phyloP scores from a whole-genome alignment of 2,113 vertebrate species.

The Hiodon alosoides region DNA sequence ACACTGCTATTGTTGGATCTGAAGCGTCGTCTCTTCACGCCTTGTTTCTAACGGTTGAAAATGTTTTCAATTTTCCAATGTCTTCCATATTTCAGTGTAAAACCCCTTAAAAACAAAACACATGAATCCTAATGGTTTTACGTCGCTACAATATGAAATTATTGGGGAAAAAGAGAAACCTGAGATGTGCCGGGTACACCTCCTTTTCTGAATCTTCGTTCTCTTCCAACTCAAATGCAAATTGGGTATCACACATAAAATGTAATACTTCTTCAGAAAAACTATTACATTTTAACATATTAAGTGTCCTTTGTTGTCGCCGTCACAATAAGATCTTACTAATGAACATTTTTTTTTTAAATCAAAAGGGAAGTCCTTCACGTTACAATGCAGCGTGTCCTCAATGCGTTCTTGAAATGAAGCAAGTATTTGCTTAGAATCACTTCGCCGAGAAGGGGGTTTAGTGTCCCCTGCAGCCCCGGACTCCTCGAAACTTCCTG shows the following conservation, averaged over 20 bases:
- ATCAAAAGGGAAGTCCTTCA: neutral
- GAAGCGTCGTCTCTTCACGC: conserved; percentile 7
- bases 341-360: neutral
- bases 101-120: neutral
- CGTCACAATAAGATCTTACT: neutral
- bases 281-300: too few relatives aligned
- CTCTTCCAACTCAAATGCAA: neutral
- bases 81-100: neutral
- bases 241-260: too few relatives aligned
- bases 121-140: neutral
- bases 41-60: conserved; percentile 1
- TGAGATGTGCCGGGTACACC: neutral
- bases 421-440: conserved; percentile 5
- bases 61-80: conserved; percentile 2
- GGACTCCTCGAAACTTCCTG: conserved; percentile 31
- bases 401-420: conserved; percentile 7
- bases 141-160: neutral
- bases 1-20: conserved; percentile 20
- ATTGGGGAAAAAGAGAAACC: neutral
- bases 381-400: neutral
- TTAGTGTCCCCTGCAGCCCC: conserved; percentile 5
- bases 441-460: neutral
- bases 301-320: too few relatives aligned
- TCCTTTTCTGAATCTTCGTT: neutral
- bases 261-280: too few relatives aligned